phyloP scores from a whole-genome alignment of 2,888 invertebrate species.

The Heliconius hortense region DNA sequence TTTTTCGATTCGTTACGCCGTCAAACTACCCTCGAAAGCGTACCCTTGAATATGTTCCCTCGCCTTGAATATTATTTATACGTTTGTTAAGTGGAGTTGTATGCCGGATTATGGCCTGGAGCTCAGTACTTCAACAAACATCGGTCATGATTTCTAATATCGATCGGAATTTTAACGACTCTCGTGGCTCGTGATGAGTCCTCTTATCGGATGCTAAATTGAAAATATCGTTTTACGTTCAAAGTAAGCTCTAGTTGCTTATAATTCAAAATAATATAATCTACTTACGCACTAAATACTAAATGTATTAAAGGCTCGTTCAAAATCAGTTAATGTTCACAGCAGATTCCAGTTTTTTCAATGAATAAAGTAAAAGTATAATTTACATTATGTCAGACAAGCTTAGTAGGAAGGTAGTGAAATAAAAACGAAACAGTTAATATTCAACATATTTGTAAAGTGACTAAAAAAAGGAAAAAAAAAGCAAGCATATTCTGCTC shows the following conservation, averaged over 20 bases:
- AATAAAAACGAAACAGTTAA: slow-evolving; percentile 21
- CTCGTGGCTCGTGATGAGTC: slow-evolving; percentile 42
- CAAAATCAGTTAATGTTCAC: neutral
- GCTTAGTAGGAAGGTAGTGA: slow-evolving; percentile 4
- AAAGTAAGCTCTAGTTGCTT: slow-evolving; percentile 40
- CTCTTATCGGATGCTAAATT: slow-evolving; percentile 42
- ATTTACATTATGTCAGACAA: neutral
- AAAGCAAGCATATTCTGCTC: slow-evolving; percentile 63
- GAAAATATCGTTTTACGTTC: slow-evolving; percentile 41
- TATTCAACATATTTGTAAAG: slow-evolving; percentile 56
- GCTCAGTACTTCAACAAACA: slow-evolving; percentile 81
- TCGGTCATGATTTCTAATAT: slow-evolving; percentile 74
- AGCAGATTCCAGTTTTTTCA: neutral
- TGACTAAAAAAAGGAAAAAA: slow-evolving; percentile 67
- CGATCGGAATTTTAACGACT: slow-evolving; percentile 58
- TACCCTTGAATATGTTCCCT: slow-evolving; percentile 80
- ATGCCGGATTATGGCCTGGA: slow-evolving; percentile 73
- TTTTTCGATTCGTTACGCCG: slow-evolving; percentile 83
- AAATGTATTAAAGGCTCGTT: slow-evolving; percentile 5
- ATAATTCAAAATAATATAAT: slow-evolving; percentile 23
- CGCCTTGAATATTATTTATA: slow-evolving; percentile 82
- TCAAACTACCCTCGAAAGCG: slow-evolving; percentile 79
- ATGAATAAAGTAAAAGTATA: neutral
- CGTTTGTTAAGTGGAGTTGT: slow-evolving; percentile 81
- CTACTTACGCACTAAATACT: neutral